Percentiles rank a stretch among this genome's conserved stretches.
Evolutionary conservation across 2,797 vertebrate genomes (phyloP).

Genomic region (Lindbergichthys nudifrons): DNA sequence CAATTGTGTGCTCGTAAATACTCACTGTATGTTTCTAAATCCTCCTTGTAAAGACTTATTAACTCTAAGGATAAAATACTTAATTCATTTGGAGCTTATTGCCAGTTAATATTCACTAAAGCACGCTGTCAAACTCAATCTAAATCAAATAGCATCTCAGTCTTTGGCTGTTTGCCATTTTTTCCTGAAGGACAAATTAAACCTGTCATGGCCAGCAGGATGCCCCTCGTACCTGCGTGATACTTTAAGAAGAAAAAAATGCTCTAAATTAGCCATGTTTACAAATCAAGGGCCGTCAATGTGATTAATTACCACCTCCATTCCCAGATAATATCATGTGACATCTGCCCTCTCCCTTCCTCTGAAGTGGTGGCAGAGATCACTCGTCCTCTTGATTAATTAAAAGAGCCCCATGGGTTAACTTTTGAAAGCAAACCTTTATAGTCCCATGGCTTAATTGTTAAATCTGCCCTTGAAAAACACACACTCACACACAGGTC

Average conservation of each 20-base stretch:
- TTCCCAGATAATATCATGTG: slow-evolving; percentile 75
- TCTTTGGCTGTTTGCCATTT: slow-evolving; percentile 53
- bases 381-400: slow-evolving; percentile 76
- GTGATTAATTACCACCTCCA: slow-evolving; percentile 74
- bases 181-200: slow-evolving; percentile 68
- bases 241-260: slow-evolving; percentile 33
- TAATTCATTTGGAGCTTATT: slow-evolving; percentile 43
- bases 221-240: slow-evolving; percentile 43
- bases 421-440: slow-evolving; percentile 60
- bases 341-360: slow-evolving; percentile 67
- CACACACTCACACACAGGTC: slow-evolving; percentile 19
- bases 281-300: slow-evolving; percentile 71
- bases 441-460: slow-evolving; percentile 20
- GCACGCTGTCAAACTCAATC: slow-evolving; percentile 68
- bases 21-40: background rate
- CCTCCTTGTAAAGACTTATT: slow-evolving; percentile 12
- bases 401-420: slow-evolving; percentile 74
- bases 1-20: background rate
- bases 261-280: slow-evolving; percentile 73
- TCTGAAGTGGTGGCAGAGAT: slow-evolving; percentile 71
- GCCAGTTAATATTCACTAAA: slow-evolving; percentile 60
- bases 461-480: slow-evolving; percentile 48
- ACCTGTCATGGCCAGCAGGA: slow-evolving; percentile 47
- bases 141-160: slow-evolving; percentile 47
- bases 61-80: background rate